Evolutionary conservation across 2,113 vertebrate genomes (phyloP).

Genomic region (Empidonax traillii): DNA sequence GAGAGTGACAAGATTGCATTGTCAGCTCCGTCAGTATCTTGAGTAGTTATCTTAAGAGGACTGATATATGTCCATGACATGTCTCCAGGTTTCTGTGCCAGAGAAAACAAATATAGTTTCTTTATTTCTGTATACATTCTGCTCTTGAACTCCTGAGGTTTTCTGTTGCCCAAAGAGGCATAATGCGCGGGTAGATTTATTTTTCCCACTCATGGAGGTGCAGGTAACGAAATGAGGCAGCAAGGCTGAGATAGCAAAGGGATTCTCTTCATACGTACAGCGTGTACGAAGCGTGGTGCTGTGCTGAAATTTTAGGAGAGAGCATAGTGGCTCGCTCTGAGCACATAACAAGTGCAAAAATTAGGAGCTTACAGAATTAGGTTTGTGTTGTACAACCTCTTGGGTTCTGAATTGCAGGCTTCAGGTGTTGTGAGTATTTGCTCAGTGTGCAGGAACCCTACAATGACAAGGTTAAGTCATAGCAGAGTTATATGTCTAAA

Average conservation of each 20-base stretch:
- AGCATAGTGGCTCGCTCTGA: not conserved
- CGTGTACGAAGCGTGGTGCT: fast-evolving
- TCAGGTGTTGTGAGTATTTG: not conserved
- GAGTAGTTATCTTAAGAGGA: not conserved
- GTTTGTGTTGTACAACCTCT: not conserved
- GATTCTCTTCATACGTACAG: fast-evolving
- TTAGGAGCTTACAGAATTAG: not conserved
- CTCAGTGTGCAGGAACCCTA: not conserved
- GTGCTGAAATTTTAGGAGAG: not conserved
- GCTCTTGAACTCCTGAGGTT: not conserved
- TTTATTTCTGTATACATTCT: not conserved
- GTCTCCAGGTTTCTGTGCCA: not conserved
- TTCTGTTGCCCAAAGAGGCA: not conserved
- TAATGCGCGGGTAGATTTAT: not conserved
- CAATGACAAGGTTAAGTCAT: not conserved
- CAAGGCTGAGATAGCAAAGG: not conserved
- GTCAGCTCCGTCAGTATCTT: not conserved
- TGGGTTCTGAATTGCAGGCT: not conserved
- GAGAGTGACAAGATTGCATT: not conserved
- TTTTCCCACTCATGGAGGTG: not conserved
- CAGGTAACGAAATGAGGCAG: not conserved
- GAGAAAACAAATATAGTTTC: not conserved
- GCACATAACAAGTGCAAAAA: not conserved
- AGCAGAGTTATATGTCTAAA: not conserved
- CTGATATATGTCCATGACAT: not conserved